These are phyloP conservation scores for Cyclina sinensis DNA, from an alignment of 1,140 invertebrate species.

Conservation along the genomic window DNA sequence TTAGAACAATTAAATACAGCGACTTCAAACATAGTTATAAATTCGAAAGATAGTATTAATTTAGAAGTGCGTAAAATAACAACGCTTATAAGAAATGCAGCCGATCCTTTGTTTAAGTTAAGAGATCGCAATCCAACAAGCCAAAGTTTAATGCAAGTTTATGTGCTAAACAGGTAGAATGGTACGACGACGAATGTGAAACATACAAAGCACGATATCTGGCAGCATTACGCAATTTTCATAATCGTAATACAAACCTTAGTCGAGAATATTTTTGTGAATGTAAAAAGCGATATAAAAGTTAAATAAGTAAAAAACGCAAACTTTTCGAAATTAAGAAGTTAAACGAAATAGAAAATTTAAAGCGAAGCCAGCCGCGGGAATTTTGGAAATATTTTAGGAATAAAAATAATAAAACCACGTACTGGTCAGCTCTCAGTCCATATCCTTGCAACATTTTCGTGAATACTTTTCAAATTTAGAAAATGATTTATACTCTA, in stretches of 20 bases:
- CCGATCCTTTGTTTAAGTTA: background rate
- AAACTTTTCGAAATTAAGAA: background rate
- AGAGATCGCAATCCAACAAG: background rate
- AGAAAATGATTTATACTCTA: too few species aligned
- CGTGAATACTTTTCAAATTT: too few species aligned
- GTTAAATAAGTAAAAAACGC: background rate
- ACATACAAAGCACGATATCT: background rate
- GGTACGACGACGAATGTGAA: slow-evolving; percentile 15
- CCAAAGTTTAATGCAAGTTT: background rate
- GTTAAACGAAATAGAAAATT: background rate
- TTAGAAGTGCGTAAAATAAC: background rate
- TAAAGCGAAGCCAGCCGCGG: background rate
- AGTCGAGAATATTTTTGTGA: background rate
- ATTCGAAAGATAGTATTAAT: background rate
- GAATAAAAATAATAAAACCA: too few species aligned
- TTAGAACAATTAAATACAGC: background rate
- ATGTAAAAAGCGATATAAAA: background rate
- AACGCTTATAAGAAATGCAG: background rate
- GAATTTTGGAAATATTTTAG: slow-evolving; percentile 32
- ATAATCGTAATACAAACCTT: background rate
- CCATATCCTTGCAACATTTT: too few species aligned
- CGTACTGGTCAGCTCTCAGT: too few species aligned
- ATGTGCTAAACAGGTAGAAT: background rate
- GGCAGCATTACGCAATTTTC: background rate
- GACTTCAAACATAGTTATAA: background rate